Evolutionary conservation across 2,113 vertebrate species (phyloP), one percentile per base, ranked within the genome.

Genomic region (Apodemus speciosus): DNA sequence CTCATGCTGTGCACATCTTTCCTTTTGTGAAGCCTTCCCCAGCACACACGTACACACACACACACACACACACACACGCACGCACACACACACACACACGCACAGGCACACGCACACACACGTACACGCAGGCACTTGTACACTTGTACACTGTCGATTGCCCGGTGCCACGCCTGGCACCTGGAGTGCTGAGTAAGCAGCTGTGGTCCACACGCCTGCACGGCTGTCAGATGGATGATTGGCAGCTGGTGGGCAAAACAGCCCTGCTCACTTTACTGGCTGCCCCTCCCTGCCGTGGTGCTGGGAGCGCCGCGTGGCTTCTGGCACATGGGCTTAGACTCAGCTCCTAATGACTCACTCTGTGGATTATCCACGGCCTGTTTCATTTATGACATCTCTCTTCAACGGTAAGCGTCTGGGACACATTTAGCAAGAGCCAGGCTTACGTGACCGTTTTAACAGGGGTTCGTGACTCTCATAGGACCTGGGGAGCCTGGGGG

Each of bases 41-140:
- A 7, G 27, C 0, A 0, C 0, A 43, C 0, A 0, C 0, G 0
- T 0, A 0, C 0, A 0, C 16, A 8, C 0, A 0, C 2, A 9
- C 11, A 1, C 27, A 0, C 35, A 0, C 3, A 71, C 38, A 16
- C 56, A 49, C 35, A 6, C 20, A 43, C 62, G 4, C 27, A 20
- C 32, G 0, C 68, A 3, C n/a, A 38, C 18, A 0, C 0, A 0
- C 11, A 11, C 0, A 0, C 0, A 0, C 0, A 0, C 18, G 3
- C 0, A 0, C 35, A 21, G 40, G 49, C 43, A 8, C 0, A 0
- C 0, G 0, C 0, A 0, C 3, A 25, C 1, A 0, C 0, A 0
- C 0, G 0, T 0, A 0, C 21, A 14, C 0, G 0, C 6, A 6
- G 21, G 0, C 56, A 0, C 40, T 0, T 6, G 51, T n/a, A 23